phyloP scores from a whole-genome alignment of 2,797 vertebrate species.

The Lagothrix lagotricha region DNA sequence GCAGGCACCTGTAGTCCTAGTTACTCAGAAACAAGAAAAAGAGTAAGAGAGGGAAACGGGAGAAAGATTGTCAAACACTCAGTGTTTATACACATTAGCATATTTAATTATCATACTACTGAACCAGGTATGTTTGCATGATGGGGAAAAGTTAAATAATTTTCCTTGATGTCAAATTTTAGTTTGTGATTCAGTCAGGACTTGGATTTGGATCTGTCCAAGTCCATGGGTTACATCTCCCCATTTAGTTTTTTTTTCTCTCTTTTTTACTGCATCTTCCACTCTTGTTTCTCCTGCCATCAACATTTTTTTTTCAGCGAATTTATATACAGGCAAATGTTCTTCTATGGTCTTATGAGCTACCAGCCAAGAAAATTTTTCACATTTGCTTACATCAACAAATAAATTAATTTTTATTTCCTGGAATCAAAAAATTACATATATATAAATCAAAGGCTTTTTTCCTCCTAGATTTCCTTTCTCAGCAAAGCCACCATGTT shows the following conservation, averaged over 20 bases:
- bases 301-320: not conserved
- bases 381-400: not conserved
- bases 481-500: not conserved
- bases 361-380: not conserved
- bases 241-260: not conserved
- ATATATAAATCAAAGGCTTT: not conserved
- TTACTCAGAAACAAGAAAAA: not conserved
- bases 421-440: not conserved
- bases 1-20: not conserved
- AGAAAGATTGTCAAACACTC: not conserved
- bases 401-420: not conserved
- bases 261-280: not conserved
- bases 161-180: not conserved
- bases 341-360: not conserved
- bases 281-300: not conserved
- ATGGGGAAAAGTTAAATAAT: not conserved
- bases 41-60: not conserved
- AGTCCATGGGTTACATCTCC: not conserved
- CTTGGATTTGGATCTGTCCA: not conserved
- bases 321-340: not conserved
- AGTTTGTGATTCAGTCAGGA: not conserved
- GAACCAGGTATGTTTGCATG: not conserved
- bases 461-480: not conserved
- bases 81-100: not conserved
- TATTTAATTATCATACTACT: not conserved